Base-by-base conservation (phyloP, 2,113 vertebrate genomes). In the Caloenas nicobarica region DNA sequence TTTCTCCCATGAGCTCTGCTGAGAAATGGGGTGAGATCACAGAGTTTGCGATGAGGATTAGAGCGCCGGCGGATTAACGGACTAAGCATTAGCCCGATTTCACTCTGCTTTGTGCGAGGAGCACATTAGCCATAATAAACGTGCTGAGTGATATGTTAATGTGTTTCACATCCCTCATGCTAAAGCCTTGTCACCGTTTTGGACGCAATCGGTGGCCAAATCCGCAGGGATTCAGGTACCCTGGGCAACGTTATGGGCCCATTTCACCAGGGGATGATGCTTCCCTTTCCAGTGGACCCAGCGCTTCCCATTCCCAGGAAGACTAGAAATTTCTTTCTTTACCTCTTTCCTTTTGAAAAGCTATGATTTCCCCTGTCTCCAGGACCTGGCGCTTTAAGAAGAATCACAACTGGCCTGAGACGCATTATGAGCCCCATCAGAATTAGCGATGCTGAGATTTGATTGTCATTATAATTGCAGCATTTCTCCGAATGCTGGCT, bases 21-120 rank as follows among this genome's bases (percentile, higher is more conserved):
- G 68, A 78, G 94, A 78, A 83, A 38, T 23, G 81, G 86, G 85
- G 53, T 17, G 91, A 93, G 80, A 86, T 77, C 64, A 79, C 3
- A 18, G 95, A 79, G 89, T 91, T 81, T 80, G 54, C 2, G 11
- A 48, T 9, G 61, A 54, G 95, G 96, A 95, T 96, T 95, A 89
- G 58, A 46, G 86, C 10, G 2, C 19, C 2, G 53, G 88, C 29
- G 86, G 95, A 96, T 97, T 96, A 95, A 65, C 6, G 13, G 48
- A 7, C 85, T 77, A 18, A 89, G 95, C 71, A 71, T 92, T 80
- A 97, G 86, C 88, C 88, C 4, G 16, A 77, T 96, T 95, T 81
- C 64, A 16, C 78, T 92, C 93, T 86, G 89, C 91, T 88, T 71
- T 90, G 90, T 88, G 73, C 95, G 81, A 90, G 86, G 74, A 95